Evolutionary conservation across 2,888 invertebrate genomes (phyloP), one percentile per base, ranked within the genome.

Genomic region (Pristionchus arcanus): DNA sequence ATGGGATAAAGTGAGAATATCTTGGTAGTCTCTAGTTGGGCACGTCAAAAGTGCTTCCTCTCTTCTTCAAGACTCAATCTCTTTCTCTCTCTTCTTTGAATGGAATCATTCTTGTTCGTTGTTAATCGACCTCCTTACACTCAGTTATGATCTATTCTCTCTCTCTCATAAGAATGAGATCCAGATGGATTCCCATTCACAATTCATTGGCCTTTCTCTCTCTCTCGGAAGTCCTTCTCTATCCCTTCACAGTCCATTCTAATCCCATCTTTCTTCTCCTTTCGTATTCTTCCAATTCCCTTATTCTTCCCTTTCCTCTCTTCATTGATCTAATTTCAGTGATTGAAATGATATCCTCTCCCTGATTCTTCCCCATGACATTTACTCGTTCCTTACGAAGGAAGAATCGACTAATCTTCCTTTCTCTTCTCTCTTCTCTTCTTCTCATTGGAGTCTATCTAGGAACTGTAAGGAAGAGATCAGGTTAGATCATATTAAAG

Each of bases 151-250:
- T 66, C n/a, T 25, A n/a, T 25, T 66, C 66, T 25, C 55, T 21
- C 55, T 55, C 42, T 55, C 55, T 55, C n/a, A 66, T 66, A 66
- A 66, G 28, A 28, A 66, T 66, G 66, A 66, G 66, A 66, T 66
- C 66, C 66, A 66, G n/a, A n/a, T 66, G 66, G n/a, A 66, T 5
- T 77, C 77, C 16, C 71, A 31, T 28, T 71, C 31, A 28, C 71
- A 21, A 77, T 77, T 77, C 77, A 49, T 53, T 77, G 37, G 37
- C 31, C 34, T 21, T 16, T 28, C 55, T 55, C 83, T 86, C 86
- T 86, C 86, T 88, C 88, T 55, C 77, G 7, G 42, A 49, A 49
- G 37, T 88, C 74, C 68, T 74, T 55, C 88, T 55, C 53, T 53
- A 53, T 88, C 74, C 34, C 68, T 49, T 34, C 42, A 31, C 37